These are phyloP conservation scores for Chiroxiphia lanceolata DNA, from an alignment of 2,797 vertebrate genomes.

Conservation along the genomic window DNA sequence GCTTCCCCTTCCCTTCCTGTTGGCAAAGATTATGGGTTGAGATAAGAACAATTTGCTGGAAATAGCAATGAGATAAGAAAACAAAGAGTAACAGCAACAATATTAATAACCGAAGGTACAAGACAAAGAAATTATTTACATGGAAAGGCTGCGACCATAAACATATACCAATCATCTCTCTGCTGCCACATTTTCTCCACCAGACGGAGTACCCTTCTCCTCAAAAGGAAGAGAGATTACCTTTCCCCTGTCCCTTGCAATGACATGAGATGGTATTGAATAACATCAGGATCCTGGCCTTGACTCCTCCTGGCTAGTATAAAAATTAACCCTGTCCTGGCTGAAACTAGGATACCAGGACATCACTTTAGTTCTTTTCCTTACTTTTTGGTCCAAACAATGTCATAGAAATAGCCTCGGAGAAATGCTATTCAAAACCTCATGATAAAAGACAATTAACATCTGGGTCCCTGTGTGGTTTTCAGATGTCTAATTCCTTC, in stretches of 20 bases:
- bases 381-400: background rate
- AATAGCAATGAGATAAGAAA: background rate
- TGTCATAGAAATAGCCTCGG: background rate
- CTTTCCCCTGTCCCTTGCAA: background rate
- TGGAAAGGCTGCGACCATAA: background rate
- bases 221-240: background rate
- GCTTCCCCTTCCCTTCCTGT: background rate
- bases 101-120: background rate
- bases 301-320: accelerated
- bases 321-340: background rate
- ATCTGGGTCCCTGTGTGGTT: background rate
- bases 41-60: background rate
- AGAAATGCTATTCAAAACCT: background rate
- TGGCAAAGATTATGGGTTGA: background rate
- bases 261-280: background rate
- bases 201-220: background rate
- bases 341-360: background rate
- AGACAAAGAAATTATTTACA: background rate
- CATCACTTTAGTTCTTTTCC: background rate
- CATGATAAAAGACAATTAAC: background rate
- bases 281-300: too few species aligned
- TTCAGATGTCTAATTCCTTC: background rate
- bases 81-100: background rate
- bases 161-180: background rate
- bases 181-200: background rate